phyloP scores from a whole-genome alignment of 2,113 vertebrate species.

The Trichomycterus rosablanca region DNA sequence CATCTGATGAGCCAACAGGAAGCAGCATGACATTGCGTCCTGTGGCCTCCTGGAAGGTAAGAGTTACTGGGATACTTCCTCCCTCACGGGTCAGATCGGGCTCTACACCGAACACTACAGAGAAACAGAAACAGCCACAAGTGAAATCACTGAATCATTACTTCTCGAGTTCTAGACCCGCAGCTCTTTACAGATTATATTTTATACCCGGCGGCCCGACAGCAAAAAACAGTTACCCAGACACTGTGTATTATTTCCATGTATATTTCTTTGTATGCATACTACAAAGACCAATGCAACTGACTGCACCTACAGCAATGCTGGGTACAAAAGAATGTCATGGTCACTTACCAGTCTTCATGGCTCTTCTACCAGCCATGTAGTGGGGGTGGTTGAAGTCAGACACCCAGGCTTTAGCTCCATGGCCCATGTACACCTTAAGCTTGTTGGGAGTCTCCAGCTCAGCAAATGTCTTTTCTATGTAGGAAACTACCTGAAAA shows the following conservation, averaged over 20 bases:
- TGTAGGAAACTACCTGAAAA: constrained; percentile 74
- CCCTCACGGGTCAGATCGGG: constrained; percentile 94
- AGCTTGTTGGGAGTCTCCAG: constrained; percentile 85
- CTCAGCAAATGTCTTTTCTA: constrained; percentile 80
- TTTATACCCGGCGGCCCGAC: too few species aligned
- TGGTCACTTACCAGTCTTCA: constrained; percentile 77
- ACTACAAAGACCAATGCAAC: too few species aligned
- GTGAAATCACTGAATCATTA: background rate
- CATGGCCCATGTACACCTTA: constrained; percentile 78
- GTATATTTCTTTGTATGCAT: too few species aligned
- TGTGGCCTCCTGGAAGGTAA: constrained; percentile 95
- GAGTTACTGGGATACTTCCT: constrained; percentile 90
- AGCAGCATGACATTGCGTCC: constrained; percentile 94
- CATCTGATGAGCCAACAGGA: constrained; percentile 87
- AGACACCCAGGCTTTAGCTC: constrained; percentile 92
- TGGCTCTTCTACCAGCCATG: constrained; percentile 86
- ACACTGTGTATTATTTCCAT: too few species aligned
- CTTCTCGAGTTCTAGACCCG: too few species aligned
- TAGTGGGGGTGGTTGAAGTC: constrained; percentile 96
- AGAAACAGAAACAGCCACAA: background rate
- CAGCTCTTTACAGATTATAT: too few species aligned
- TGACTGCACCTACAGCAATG: background rate
- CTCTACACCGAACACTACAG: constrained; percentile 89
- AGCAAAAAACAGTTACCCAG: too few species aligned
- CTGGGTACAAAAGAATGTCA: background rate